Conservation (phyloP, 2,888 invertebrate species). For the Ectropis crepuscularia region DNA sequence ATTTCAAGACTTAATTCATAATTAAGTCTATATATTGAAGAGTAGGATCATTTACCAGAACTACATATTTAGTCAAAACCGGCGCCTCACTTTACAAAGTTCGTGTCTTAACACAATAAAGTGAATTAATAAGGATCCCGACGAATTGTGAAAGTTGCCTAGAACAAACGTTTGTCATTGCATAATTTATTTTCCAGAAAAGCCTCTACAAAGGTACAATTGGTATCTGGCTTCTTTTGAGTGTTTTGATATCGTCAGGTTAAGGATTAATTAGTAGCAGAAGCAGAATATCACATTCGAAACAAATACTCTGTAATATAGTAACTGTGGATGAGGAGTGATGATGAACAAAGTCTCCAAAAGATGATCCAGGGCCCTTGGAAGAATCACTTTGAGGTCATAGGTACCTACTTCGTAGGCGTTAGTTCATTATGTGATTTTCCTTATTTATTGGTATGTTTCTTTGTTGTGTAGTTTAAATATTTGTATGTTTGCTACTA, state of each 20-base stretch:
- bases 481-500: too few relatives aligned
- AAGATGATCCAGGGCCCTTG: too few relatives aligned
- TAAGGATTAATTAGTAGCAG: not conserved
- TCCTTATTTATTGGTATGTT: too few relatives aligned
- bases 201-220: constrained; percentile 20
- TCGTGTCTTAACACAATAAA: constrained; percentile 31
- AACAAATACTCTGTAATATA: not conserved
- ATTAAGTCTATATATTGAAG: too few relatives aligned
- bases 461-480: too few relatives aligned
- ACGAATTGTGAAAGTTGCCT: constrained; percentile 33
- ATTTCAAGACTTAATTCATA: too few relatives aligned
- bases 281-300: not conserved
- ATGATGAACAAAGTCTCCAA: too few relatives aligned
- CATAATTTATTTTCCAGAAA: constrained; percentile 28
- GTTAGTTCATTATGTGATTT: too few relatives aligned
- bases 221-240: constrained; percentile 8
- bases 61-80: constrained; percentile 7
- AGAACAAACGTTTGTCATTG: constrained; percentile 30
- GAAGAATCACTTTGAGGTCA: too few relatives aligned
- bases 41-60: not conserved
- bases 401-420: too few relatives aligned
- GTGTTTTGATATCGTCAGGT: not conserved
- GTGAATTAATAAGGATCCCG: constrained; percentile 29
- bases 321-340: not conserved
- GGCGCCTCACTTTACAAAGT: constrained; percentile 26